Conservation (phyloP, 2,113 vertebrate species). For the Pterocles gutturalis region DNA sequence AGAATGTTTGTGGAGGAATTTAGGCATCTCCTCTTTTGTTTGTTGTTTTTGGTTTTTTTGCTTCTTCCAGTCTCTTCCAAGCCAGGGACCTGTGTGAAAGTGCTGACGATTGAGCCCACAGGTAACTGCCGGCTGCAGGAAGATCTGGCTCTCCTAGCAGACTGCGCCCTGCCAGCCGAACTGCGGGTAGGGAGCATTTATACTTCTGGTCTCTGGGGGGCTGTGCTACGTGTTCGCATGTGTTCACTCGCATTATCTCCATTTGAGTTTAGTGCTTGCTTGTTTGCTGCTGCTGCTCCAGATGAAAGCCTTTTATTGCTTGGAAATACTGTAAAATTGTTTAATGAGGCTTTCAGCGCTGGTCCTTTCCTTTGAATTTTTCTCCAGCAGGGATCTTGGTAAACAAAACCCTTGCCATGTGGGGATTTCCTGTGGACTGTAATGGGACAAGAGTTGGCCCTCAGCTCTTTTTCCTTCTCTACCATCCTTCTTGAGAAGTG, state of each 20-base stretch:
- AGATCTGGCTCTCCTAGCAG: slow-evolving; percentile 90
- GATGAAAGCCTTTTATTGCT: neutral
- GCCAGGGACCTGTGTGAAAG: slow-evolving; percentile 94
- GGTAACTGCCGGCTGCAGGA: slow-evolving; percentile 87
- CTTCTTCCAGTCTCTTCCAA: slow-evolving; percentile 89
- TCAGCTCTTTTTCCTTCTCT: neutral
- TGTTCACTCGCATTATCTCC: neutral
- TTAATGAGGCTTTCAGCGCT: neutral
- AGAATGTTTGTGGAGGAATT: slow-evolving; percentile 19
- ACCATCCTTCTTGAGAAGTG: neutral
- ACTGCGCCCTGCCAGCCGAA: slow-evolving; percentile 89
- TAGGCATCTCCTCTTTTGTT: slow-evolving; percentile 25
- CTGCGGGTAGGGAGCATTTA: slow-evolving; percentile 81
- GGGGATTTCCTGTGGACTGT: neutral
- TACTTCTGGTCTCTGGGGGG: neutral
- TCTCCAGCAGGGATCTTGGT: neutral
- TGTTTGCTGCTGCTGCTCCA: neutral
- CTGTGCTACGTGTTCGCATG: neutral
- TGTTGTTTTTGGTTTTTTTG: neutral
- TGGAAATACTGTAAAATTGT: neutral
- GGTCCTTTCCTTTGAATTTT: neutral
- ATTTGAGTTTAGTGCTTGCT: neutral
- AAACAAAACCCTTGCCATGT: neutral
- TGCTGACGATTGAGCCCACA: slow-evolving; percentile 90
- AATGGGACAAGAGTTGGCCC: neutral